Evolutionary conservation across 2,888 invertebrate species (phyloP), one percentile per base, ranked within the genome.

Genomic region (Eustalomyia histrio): DNA sequence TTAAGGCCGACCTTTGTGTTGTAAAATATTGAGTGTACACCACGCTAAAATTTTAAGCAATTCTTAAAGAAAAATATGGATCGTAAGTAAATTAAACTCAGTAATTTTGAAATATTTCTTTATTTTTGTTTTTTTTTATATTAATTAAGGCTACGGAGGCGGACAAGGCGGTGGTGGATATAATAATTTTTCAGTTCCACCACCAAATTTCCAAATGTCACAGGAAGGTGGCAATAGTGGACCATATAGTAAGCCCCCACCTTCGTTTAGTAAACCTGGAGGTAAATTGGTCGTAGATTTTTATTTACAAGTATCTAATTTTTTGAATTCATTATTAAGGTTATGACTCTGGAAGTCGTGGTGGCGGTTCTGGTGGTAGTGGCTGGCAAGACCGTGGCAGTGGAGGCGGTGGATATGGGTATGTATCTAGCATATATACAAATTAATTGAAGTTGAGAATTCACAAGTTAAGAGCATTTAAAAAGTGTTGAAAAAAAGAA

Each of bases 111-210:
- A 47, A 35, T 7, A 10, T 7, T 0, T 47, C 7, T 17, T 12
- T 52, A 3, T 43, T 16, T 12, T 43, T 33, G 2, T 35, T 58
- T 58, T 17, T 18, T 55, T 57, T 33, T 17, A 29, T 52, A 29
- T 39, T 21, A 18, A 43, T 18, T 55, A 50, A 57, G 83, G 84
- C 16, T 84, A 85, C 33, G 85, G 87, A 47, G 84, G 86, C 61
- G 83, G 86, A 10, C 83, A 84, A 53, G 84, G 85, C 18, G 85
- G 86, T 73, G 88, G 88, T 73, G 87, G 87, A 65, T 89, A 89
- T 72, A 89, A 89, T 80, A 89, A 90, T 86, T 90, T 90, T 85
- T 89, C 89, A 61, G 88, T 90, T 21, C 90, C 90, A 81, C 90
- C 90, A 80, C 90, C 90, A 75, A 90, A 88, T 84, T 89, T 88